Percentiles rank a stretch among this genome's conserved stretches.
Conservation (phyloP, 1,140 invertebrate species). For the Megathymus violae region DNA sequence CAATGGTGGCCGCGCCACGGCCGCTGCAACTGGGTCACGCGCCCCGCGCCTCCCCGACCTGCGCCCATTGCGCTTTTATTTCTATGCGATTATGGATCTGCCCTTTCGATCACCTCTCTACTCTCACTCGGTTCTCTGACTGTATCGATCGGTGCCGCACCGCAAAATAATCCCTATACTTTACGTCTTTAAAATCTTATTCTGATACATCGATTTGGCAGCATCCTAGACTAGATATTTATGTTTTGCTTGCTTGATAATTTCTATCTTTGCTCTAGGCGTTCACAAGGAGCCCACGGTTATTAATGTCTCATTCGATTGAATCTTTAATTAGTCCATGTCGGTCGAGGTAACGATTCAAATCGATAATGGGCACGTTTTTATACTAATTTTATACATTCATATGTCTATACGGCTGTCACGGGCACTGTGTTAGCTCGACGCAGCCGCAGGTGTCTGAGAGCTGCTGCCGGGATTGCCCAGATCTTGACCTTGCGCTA, state of each 20-base stretch:
- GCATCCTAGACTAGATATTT: neutral
- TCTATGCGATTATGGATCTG: conserved; percentile 41
- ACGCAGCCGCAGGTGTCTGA: neutral
- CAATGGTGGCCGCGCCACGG: too few species aligned
- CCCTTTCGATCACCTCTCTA: conserved; percentile 19
- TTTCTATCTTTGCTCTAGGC: neutral
- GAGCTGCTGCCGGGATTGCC: conserved; percentile 2
- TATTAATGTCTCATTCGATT: neutral
- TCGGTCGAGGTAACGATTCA: neutral
- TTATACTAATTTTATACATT: too few species aligned
- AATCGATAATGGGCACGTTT: neutral
- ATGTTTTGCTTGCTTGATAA: neutral
- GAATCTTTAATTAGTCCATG: neutral
- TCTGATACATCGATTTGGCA: neutral
- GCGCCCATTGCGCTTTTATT: conserved; percentile 48
- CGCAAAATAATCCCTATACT: conserved; percentile 4
- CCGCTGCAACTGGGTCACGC: conserved; percentile 55
- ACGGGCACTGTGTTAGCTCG: neutral
- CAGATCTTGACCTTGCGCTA: conserved; percentile 33
- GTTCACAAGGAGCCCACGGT: neutral
- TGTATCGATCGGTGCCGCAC: neutral
- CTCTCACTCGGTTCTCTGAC: neutral
- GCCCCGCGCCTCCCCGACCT: conserved; percentile 36
- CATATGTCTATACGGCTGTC: neutral
- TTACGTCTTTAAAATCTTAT: neutral